Conservation (phyloP, 2,888 invertebrate species). For the Heteromurus nitidus region DNA sequence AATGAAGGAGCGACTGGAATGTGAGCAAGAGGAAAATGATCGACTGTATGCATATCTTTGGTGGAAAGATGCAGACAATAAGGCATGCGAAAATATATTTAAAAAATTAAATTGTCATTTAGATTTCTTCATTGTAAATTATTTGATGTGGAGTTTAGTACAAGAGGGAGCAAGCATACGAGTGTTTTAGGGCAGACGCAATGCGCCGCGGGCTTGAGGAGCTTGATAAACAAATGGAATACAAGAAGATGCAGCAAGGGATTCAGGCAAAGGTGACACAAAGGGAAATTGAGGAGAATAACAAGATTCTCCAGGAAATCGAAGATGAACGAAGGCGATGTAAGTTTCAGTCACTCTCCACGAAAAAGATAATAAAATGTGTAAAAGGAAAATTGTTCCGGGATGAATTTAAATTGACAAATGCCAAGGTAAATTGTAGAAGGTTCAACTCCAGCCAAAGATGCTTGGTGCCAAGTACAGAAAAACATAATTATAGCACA, state of each 20-base stretch:
- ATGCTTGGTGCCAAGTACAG: too few species aligned
- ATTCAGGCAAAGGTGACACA: conserved; percentile 47
- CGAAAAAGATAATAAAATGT: too few species aligned
- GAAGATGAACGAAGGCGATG: conserved; percentile 57
- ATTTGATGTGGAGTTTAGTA: too few species aligned
- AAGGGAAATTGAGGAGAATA: conserved; percentile 62
- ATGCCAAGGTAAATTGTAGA: too few species aligned
- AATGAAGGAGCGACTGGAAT: conserved; percentile 68
- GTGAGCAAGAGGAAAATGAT: conserved; percentile 69
- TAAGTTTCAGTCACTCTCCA: conserved; percentile 48
- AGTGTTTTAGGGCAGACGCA: conserved; percentile 56
- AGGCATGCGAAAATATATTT: too few species aligned
- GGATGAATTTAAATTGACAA: too few species aligned
- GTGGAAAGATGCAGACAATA: conserved; percentile 67
- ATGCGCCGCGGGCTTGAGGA: conserved; percentile 57
- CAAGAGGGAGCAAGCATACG: conserved; percentile 67
- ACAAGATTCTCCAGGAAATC: conserved; percentile 52
- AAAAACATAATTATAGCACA: too few species aligned
- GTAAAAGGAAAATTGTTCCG: too few species aligned
- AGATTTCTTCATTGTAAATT: too few species aligned
- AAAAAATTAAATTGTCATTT: too few species aligned
- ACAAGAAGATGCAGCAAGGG: conserved; percentile 55
- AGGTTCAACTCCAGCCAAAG: too few species aligned
- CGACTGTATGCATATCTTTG: conserved; percentile 67
- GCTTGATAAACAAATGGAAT: conserved; percentile 61